Base-by-base conservation (phyloP, 2,888 invertebrate species). In the Dasypolia templi region DNA sequence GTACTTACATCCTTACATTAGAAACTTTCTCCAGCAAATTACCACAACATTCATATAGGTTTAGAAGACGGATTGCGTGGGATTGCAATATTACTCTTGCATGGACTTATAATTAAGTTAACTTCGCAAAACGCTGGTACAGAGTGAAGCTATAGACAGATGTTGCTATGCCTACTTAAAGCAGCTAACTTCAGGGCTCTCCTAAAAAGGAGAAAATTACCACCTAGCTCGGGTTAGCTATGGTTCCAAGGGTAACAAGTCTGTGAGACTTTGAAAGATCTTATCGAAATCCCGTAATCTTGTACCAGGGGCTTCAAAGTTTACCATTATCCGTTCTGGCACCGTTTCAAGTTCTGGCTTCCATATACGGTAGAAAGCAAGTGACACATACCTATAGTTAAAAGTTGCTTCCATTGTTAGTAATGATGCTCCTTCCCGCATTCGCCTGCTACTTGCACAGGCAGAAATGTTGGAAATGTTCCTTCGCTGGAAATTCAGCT, bases 21-120 rank as follows among this genome's bases (percentile, higher is more conserved):
- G 35, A 49, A 11, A 64, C 84, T 81, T 81, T 81, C 84, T 61
- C 67, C 59, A 53, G 44, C 59, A 61, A 56, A 69, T 75, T 65
- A 39, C 55, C 35, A 19, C 61, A 44, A 66, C 26, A 58, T 44
- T 58, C 58, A 62, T 72, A 70, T 56, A 70, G 70, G 42, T 67
- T 61, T 53, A 71, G 55, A 35, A 39, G 42, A 69, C 63, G 46
- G n/a, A 74, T 58, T 75, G 61, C 67, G 81, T 83, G 59, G 84
- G 81, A 61, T n/a, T 22, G 58, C 53, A 74, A 58, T 68, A 63
- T 44, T 7, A 61, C 66, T 74, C 62, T 17, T 70, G 79, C 59
- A 66, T 79, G 66, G 79, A 49, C 55, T 67, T 71, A 29, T 51
- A 79, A 59, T 72, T 79, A 65, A 63, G 49, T 56, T n/a, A 61